These are phyloP conservation scores for Orientallactaga sibirica DNA, from an alignment of 2,797 vertebrate species.

Conservation along the genomic window DNA sequence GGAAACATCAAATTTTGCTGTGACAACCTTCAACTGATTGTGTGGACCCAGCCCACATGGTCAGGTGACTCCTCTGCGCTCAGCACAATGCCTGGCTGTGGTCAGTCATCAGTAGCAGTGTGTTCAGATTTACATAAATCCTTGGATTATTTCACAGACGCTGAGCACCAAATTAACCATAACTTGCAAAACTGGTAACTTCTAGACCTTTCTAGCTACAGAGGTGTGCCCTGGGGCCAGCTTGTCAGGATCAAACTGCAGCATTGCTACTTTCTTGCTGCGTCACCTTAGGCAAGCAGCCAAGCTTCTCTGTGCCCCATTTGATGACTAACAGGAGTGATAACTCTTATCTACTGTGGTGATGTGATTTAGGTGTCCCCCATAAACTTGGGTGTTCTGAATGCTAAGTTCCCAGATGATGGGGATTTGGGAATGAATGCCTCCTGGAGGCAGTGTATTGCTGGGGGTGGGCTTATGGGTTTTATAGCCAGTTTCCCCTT, in stretches of 20 bases:
- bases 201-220: neutral
- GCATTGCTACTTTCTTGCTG: neutral
- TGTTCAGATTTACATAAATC: neutral
- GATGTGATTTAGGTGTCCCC: too few species aligned
- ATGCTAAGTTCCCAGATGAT: too few species aligned
- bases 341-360: too few species aligned
- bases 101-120: neutral
- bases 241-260: neutral
- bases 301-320: neutral
- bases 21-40: neutral
- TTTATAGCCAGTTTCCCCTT: too few species aligned
- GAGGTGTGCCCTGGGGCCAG: neutral
- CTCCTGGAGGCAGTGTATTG: too few species aligned
- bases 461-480: too few species aligned
- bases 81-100: neutral
- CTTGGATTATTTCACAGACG: neutral
- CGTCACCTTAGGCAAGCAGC: neutral
- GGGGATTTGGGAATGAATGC: too few species aligned
- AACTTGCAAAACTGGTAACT: neutral
- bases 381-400: too few species aligned
- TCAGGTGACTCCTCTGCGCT: neutral
- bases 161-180: neutral
- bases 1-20: conserved; percentile 7
- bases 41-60: neutral
- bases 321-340: neutral